A percentile compares a stretch with the other conserved stretches of the same genome.
These are phyloP conservation scores for Microplitis manilae DNA, from an alignment of 2,888 invertebrate genomes.

Conservation along the genomic window DNA sequence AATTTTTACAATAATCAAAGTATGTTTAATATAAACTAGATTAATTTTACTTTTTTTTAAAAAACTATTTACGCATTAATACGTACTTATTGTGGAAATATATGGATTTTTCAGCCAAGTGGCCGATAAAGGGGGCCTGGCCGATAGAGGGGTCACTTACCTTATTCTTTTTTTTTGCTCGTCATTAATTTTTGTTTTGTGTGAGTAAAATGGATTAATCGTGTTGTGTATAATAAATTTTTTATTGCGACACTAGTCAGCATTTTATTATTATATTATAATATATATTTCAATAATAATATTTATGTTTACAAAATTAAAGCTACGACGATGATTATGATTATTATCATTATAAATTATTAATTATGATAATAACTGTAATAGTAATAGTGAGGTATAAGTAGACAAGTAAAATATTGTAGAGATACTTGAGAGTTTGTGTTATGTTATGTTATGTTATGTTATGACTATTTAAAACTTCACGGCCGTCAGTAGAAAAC, in stretches of 20 bases:
- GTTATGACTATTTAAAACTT: slow-evolving; percentile 11
- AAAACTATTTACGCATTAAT: too few species aligned
- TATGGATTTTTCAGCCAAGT: too few species aligned
- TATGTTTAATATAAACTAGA: too few species aligned
- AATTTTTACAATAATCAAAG: too few species aligned
- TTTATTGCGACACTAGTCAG: slow-evolving; percentile 20
- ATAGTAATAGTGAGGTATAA: neutral
- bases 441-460: slow-evolving; percentile 8
- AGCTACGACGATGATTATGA: neutral
- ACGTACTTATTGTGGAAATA: too few species aligned
- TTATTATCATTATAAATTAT: neutral
- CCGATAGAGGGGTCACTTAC: too few species aligned
- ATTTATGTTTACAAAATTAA: neutral
- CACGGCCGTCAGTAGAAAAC: slow-evolving; percentile 28
- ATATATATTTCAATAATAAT: neutral
- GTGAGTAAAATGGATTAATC: slow-evolving; percentile 14
- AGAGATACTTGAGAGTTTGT: neutral
- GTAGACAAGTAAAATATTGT: neutral
- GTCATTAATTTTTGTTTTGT: slow-evolving; percentile 15
- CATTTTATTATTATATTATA: neutral
- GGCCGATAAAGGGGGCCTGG: too few species aligned
- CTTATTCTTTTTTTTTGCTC: slow-evolving; percentile 26
- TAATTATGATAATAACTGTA: too few species aligned
- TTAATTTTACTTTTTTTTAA: too few species aligned
- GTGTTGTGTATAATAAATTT: slow-evolving; percentile 29